phyloP scores from a whole-genome alignment of 2,888 invertebrate genomes.

The Leistus spinibarbis region DNA sequence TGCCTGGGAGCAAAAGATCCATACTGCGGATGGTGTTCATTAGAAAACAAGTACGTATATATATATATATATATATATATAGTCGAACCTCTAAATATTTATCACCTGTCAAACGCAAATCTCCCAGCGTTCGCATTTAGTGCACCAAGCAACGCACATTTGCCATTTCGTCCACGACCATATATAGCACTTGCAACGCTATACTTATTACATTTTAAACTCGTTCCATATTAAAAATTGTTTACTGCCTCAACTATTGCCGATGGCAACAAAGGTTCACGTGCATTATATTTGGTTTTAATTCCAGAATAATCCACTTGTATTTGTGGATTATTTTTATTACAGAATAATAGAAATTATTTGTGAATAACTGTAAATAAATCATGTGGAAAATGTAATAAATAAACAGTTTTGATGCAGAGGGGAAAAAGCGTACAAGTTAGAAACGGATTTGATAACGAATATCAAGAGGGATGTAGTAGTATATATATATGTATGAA shows the following conservation, averaged over 20 bases:
- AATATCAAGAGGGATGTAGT: too few relatives aligned
- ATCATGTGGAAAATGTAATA: too few relatives aligned
- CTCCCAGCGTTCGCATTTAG: not conserved
- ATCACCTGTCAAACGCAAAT: not conserved
- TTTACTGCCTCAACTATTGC: too few relatives aligned
- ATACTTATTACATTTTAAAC: not conserved
- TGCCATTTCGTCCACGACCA: not conserved
- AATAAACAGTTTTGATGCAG: too few relatives aligned
- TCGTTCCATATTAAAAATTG: not conserved
- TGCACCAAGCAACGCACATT: not conserved
- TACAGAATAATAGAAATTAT: not conserved
- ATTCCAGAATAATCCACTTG: too few relatives aligned
- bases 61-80: too few relatives aligned
- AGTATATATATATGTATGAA: not conserved
- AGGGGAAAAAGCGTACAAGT: not conserved
- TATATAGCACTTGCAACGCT: not conserved
- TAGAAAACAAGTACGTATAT: conserved; percentile 80
- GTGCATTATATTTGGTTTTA: too few relatives aligned
- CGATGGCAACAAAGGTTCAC: too few relatives aligned
- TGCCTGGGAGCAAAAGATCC: conserved; percentile 95
- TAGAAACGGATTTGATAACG: not conserved
- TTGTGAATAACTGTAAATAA: not conserved
- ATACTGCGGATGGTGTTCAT: conserved; percentile 97
- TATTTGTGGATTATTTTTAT: not conserved
- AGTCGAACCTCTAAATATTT: not conserved